Percentiles rank a stretch among this genome's conserved stretches.
phyloP scores from a whole-genome alignment of 2,113 vertebrate species.

The Strigops habroptila region DNA sequence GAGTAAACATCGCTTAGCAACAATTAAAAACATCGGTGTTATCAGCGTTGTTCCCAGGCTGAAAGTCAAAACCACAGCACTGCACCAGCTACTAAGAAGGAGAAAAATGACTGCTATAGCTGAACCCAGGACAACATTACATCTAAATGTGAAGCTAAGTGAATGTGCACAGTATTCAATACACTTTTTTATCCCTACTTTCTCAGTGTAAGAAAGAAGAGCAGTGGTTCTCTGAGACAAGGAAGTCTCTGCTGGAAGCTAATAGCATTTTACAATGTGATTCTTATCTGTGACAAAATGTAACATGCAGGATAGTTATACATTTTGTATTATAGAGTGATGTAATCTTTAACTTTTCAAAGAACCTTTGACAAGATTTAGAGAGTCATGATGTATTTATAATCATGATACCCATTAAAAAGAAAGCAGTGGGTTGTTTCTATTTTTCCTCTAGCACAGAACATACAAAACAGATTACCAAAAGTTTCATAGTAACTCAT shows the following conservation, averaged over 20 bases:
- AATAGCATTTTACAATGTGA: neutral
- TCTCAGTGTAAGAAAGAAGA: neutral
- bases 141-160: neutral
- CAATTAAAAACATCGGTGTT: no score
- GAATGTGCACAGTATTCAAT: neutral
- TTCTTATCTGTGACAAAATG: neutral
- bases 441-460: neutral
- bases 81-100: no score
- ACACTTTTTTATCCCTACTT: neutral
- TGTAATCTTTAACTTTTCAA: neutral
- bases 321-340: neutral
- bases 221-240: neutral
- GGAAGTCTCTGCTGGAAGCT: neutral
- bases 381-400: neutral
- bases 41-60: no score
- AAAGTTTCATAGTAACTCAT: neutral
- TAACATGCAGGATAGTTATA: neutral
- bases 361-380: neutral
- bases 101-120: no score
- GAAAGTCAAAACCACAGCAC: no score
- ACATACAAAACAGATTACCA: neutral
- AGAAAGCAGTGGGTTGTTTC: rapidly evolving
- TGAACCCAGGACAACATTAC: neutral
- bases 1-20: no score
- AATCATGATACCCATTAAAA: neutral